phyloP scores from a whole-genome alignment of 2,113 vertebrate species.

The Sylvietta virens region DNA sequence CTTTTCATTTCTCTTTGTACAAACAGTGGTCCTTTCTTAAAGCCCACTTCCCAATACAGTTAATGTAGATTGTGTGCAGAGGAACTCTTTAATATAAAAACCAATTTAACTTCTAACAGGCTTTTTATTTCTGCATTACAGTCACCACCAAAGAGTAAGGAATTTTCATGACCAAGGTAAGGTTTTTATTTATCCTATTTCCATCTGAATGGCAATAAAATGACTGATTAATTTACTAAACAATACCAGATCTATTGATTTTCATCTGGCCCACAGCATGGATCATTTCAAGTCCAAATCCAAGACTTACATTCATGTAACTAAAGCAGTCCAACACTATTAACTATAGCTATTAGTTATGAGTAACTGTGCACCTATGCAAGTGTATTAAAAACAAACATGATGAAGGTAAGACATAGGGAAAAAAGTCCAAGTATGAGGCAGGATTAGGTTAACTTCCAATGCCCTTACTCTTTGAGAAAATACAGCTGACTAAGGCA shows the following conservation, averaged over 20 bases:
- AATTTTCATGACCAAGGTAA: not conserved
- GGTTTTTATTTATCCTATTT: not conserved
- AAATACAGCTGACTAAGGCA: not conserved
- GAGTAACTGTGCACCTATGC: not conserved
- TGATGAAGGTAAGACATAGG: not conserved
- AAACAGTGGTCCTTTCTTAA: not conserved
- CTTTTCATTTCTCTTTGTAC: not conserved
- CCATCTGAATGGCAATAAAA: not conserved
- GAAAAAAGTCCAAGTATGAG: not conserved
- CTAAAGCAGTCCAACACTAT: not conserved
- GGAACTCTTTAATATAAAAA: not conserved
- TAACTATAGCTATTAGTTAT: not conserved
- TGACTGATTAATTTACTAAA: not conserved
- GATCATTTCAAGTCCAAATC: not conserved
- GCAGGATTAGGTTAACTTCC: not conserved
- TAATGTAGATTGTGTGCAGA: not conserved
- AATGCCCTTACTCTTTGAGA: not conserved
- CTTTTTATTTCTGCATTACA: not conserved
- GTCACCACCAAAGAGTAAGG: not conserved
- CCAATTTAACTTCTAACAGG: not conserved
- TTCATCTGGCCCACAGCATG: not conserved
- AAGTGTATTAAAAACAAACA: not conserved
- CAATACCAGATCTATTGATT: not conserved
- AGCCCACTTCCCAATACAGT: not conserved
- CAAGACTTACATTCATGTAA: accelerated